Conservation (phyloP, 2,113 vertebrate species). For the Stegostoma tigrinum region DNA sequence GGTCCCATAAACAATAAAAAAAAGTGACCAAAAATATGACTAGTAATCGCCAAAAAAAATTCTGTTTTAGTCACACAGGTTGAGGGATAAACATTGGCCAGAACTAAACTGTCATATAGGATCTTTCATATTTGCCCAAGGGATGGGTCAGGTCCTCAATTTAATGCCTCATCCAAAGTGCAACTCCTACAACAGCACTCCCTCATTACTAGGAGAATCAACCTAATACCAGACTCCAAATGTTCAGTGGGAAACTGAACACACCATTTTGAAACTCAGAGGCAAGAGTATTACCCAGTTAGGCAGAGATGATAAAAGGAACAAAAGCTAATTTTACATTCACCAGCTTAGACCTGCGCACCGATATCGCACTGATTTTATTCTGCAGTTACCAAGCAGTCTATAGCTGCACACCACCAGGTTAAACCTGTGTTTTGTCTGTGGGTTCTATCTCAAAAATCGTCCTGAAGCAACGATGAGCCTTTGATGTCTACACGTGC, state of each 20-base stretch:
- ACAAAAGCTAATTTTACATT: not conserved
- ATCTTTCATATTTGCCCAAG: not conserved
- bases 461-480: not conserved
- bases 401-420: not conserved
- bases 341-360: not conserved
- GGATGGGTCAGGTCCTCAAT: not conserved
- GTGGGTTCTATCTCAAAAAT: not conserved
- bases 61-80: not conserved
- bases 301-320: not conserved
- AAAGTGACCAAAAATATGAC: not conserved
- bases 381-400: not conserved
- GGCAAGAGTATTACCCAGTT: not conserved
- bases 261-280: too few species aligned
- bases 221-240: not conserved
- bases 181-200: not conserved
- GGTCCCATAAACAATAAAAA: not conserved
- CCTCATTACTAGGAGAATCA: not conserved
- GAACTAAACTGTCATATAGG: not conserved
- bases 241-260: not conserved
- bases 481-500: not conserved
- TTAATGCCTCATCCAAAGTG: not conserved
- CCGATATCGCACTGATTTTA: not conserved
- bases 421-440: not conserved
- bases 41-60: too few species aligned
- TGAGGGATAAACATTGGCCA: not conserved